Percentiles rank a stretch among this genome's conserved stretches.
phyloP scores from a whole-genome alignment of 1,140 invertebrate species.

The Luehdorfia chinensis region DNA sequence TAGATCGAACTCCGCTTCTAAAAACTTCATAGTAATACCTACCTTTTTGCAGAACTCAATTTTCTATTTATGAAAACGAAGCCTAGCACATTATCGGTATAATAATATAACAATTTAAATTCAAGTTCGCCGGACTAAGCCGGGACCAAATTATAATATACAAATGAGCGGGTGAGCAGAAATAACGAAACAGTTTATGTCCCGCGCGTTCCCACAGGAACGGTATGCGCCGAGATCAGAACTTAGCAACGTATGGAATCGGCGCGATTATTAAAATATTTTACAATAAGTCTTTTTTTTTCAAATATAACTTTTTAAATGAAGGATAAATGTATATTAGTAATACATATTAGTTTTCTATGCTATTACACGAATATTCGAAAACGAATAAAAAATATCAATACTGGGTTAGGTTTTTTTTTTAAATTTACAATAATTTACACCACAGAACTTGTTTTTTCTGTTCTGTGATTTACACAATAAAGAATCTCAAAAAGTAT shows the following conservation, averaged over 20 bases:
- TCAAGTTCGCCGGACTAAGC: constrained; percentile 40
- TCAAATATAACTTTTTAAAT: too few relatives aligned
- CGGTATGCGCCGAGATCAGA: constrained; percentile 52
- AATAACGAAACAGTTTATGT: constrained; percentile 75
- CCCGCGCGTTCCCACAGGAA: constrained; percentile 73
- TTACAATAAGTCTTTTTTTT: not conserved
- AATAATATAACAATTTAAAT: constrained; percentile 46
- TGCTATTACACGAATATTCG: not conserved
- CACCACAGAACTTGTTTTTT: too few relatives aligned
- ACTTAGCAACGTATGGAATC: constrained; percentile 30
- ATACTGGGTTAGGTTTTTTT: too few relatives aligned
- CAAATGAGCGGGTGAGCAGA: constrained; percentile 71
- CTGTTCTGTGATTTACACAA: too few relatives aligned
- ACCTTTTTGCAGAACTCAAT: too few relatives aligned
- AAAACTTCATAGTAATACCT: too few relatives aligned
- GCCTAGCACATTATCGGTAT: not conserved
- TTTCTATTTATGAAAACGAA: not conserved
- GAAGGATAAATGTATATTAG: too few relatives aligned
- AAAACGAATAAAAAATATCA: too few relatives aligned
- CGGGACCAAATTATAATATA: constrained; percentile 72
- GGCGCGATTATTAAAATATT: constrained; percentile 1
- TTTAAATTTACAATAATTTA: too few relatives aligned
- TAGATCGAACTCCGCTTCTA: too few relatives aligned
- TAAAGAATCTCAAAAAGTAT: too few relatives aligned
- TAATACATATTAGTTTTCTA: too few relatives aligned